Base-by-base conservation (phyloP, 2,113 vertebrate genomes). In the Malurus melanocephalus region DNA sequence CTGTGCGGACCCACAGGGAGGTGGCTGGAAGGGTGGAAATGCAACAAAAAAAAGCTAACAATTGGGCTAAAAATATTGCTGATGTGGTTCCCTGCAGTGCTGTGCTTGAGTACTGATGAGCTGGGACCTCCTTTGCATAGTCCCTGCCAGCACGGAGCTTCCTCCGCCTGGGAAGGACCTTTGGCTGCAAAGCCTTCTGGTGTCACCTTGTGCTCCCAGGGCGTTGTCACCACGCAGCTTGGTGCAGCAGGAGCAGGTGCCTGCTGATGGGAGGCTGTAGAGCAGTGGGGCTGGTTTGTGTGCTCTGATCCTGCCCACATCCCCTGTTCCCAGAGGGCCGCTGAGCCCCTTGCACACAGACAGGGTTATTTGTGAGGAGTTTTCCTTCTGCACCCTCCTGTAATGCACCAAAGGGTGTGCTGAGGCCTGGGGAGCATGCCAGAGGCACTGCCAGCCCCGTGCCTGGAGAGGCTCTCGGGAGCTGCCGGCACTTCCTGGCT, bases 21-120 rank as follows among this genome's bases (percentile, higher is more conserved):
- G 90, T 96, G 96, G 92, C 95, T 91, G 80, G 93, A 87, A 96
- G 90, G 92, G 83, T 94, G 75, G 91, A 95, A 97, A 95, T 94
- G 79, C 85, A 92, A 87, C 95, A 95, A 96, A 94, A 94, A 94
- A 66, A 49, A 48, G 33, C 59, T 87, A 93, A 94, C 95, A 96
- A 78, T 93, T 61, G 9, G 80, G 87, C 97, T 97, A 96, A 97
- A 98, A 97, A 97, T 97, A 96, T 76, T 96, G 97, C 97, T 96
- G 94, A 94, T 97, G 91, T 93, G 94, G 91, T 92, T 89, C 88
- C 94, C 89, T 94, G 88, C 95, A 87, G 91, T 82, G 83, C 88
- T 73, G 82, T 93, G 87, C 95, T 92, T 82, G 82, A 89, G 92
- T 86, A n/a, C 78, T 92, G 93, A 95, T 93, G 95, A 95, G 83